Base-by-base conservation (phyloP, 2,888 invertebrate species). In the Troides aeacus region DNA sequence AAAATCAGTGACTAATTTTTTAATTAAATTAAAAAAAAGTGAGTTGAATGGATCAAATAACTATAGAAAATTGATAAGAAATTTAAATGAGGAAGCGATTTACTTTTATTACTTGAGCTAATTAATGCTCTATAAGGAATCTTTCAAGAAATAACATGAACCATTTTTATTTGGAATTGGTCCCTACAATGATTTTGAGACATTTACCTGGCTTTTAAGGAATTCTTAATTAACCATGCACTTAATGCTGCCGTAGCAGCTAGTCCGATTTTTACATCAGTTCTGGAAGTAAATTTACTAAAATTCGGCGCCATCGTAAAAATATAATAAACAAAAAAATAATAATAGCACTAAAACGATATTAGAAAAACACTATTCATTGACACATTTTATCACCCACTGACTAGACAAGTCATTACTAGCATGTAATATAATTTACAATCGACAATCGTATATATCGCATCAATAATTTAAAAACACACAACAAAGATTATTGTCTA, bases 201-300 rank as follows among this genome's bases (percentile, higher is more conserved):
- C n/a, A 36, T n/a, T 86, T 78, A 93, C 93, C 87, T 93, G 92
- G 87, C 90, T 85, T 84, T 93, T 83, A 91, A 86, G 84, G 82
- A 93, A 88, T 86, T 93, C 88, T 75, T 93, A 83, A 86, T 93
- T 85, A 81, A 92, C 93, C 94, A 94, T 89, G 91, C 90, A 79
- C 95, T 82, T 60, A 95, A 86, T 46, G 94, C 93, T 53, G 95
- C 94, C 57, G 95, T 92, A 70, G 95, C 95, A 76, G 95, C 94
- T 71, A 95, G 90, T 72, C 94, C 95, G 73, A 95, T 92, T 77
- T 88, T 88, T 64, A 94, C 93, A 84, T 94, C 94, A 83, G 94
- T 95, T 86, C 94, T 94, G 77, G 94, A 94, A 74, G 95, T 93
- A 80, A 95, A 90, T 94, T 96, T 97, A 88, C 97, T 97, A 74